phyloP scores from a whole-genome alignment of 1,140 invertebrate species.

The Coptotermes formosanus region DNA sequence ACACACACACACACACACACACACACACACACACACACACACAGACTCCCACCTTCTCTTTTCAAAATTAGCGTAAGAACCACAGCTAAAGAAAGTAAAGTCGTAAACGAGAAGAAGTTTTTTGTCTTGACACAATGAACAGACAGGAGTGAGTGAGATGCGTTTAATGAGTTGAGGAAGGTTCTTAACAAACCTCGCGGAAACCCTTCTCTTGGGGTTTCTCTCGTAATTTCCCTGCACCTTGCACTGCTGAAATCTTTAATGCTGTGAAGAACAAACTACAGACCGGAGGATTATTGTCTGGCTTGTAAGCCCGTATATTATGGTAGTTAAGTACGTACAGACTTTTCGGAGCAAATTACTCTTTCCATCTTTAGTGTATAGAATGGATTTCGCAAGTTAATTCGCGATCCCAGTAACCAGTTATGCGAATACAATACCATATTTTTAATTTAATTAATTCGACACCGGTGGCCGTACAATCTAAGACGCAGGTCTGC shows the following conservation, averaged over 20 bases:
- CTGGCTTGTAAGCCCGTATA: background rate
- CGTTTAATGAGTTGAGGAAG: background rate
- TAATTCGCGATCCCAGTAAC: too few relatives aligned
- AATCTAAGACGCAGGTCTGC: too few relatives aligned
- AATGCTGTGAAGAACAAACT: background rate
- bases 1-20: background rate
- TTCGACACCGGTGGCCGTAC: too few relatives aligned
- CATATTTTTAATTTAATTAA: too few relatives aligned
- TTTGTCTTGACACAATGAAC: constrained; percentile 1
- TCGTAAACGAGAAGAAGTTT: background rate
- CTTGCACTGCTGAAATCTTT: background rate
- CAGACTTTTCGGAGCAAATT: too few relatives aligned
- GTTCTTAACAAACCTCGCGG: background rate
- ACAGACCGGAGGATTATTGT: background rate
- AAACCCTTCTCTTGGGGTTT: too few relatives aligned
- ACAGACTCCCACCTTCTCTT: background rate
- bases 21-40: background rate
- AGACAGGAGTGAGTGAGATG: background rate
- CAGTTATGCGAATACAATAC: too few relatives aligned
- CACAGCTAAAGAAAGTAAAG: background rate
- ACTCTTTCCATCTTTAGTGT: too few relatives aligned
- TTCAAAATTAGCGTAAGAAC: constrained; percentile 8
- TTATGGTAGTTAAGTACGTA: too few relatives aligned
- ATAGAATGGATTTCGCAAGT: too few relatives aligned
- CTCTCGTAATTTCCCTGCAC: background rate